These are phyloP conservation scores for Cyprinodon brontotheroides DNA, from an alignment of 2,113 vertebrate genomes.

Conservation along the genomic window DNA sequence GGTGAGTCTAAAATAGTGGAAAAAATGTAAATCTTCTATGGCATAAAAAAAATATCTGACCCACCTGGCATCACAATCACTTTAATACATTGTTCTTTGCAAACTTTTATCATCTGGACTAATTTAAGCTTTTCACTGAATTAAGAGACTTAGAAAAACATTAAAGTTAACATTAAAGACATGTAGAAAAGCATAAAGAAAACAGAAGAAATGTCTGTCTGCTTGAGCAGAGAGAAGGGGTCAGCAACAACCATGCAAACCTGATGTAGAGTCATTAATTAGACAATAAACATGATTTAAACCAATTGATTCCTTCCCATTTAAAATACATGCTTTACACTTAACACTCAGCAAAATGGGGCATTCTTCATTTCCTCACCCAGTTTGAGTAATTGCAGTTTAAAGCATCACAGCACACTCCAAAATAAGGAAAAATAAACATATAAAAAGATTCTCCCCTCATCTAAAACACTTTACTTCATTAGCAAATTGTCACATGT, in stretches of 20 bases:
- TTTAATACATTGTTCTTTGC: not conserved
- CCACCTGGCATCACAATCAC: slow-evolving; percentile 77
- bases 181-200: no score
- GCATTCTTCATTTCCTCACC: not conserved
- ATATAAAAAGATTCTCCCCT: not conserved
- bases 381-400: slow-evolving; percentile 27
- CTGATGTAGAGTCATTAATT: no score
- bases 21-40: no score
- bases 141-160: no score
- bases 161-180: no score
- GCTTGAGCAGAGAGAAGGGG: no score
- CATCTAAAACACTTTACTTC: not conserved
- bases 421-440: not conserved
- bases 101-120: not conserved
- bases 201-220: no score
- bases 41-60: not conserved
- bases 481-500: no score
- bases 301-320: no score
- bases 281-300: not conserved
- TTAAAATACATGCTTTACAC: slow-evolving; percentile 7
- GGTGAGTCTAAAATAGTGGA: no score
- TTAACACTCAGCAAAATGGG: not conserved
- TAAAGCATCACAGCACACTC: not conserved
- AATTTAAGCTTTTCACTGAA: not conserved
- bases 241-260: no score